Base-by-base conservation (phyloP, 53 echinoderm and acorn worm genomes). In the Temnopleurus reevesii region DNA sequence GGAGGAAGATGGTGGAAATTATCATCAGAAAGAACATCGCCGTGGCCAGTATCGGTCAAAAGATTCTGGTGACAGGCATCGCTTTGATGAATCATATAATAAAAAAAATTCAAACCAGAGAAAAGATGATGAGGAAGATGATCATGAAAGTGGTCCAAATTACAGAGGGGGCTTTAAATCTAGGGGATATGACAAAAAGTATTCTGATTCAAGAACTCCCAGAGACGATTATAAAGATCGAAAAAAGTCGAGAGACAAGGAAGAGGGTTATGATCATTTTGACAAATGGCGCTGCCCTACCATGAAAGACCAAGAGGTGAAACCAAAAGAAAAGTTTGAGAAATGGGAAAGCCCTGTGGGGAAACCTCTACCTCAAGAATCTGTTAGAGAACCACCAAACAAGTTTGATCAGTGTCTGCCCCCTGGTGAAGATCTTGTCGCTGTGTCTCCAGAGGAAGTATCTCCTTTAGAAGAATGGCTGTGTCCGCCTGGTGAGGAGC, bases 401-500 rank as follows among this genome's bases (percentile, higher is more conserved):
- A 85, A 59, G 60, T 60, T 59, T 59, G 85, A 85, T 57, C 23
- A 59, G 27, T 85, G 85, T n/a, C 59, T 30, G 21, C 25, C 60
- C 9, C 59, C 85, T 60, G 85, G 58, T 12, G 59, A 83, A 83
- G 83, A 83, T 18, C 31, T 43, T 34, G 17, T 10, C 27, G 24
- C 85, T 45, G 46, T 18, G 1, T 85, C 85, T 21, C 85, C 85
- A 19, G 85, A 85, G n/a, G 85, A 85, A 5, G n/a, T 30, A 17
- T 66, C 71, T 8, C 88, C 65, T 4, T 34, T 66, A 31, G 66
- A 87, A 46, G 53, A 64, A 33, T 87, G 88, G 88, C 66, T 66
- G 71, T 87, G 65, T 87, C 88, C 88, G 17, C 88, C 88, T 7
- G 88, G 88, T 47, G 88, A 87, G 53, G 88, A 87, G 35, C 88